Percentiles rank a stretch among this genome's conserved stretches.
These are phyloP conservation scores for Drosophila crucigera DNA, from an alignment of 2,888 invertebrate species.

Conservation along the genomic window DNA sequence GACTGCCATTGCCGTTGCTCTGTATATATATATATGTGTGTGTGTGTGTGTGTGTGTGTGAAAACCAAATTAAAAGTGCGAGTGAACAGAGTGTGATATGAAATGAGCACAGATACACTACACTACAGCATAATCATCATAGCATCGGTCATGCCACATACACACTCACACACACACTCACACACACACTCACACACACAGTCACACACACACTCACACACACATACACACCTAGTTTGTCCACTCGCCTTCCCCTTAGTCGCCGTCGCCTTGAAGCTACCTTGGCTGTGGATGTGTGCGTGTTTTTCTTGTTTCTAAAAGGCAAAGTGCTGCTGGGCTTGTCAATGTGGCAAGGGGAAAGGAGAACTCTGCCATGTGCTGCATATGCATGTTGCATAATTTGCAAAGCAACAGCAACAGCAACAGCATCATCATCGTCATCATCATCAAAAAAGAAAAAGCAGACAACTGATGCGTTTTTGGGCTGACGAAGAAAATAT, in stretches of 20 bases:
- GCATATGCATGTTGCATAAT: conserved; percentile 71
- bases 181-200: not conserved
- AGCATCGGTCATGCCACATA: conserved; percentile 31
- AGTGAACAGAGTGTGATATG: conserved; percentile 53
- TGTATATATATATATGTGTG: not conserved
- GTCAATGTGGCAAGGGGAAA: not conserved
- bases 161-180: not conserved
- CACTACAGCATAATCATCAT: conserved; percentile 4
- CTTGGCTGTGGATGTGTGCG: conserved; percentile 41
- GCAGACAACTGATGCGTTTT: conserved; percentile 8
- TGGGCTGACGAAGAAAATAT: not conserved
- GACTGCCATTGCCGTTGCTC: conserved; percentile 28
- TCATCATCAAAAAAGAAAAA: not conserved
- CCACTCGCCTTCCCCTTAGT: not conserved
- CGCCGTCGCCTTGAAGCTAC: conserved; percentile 35
- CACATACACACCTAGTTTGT: not conserved
- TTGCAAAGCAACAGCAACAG: conserved; percentile 31
- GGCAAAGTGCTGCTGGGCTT: conserved; percentile 17
- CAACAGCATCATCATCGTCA: conserved; percentile 7
- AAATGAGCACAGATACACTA: conserved; percentile 60
- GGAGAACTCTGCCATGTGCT: conserved; percentile 2
- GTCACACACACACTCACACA: not conserved
- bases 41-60: conserved; percentile 11
- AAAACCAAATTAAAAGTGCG: conserved; percentile 75
- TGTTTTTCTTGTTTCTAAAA: conserved; percentile 19